These are phyloP conservation scores for Hycleus phaleratus DNA, from an alignment of 1,140 invertebrate species.

Conservation along the genomic window DNA sequence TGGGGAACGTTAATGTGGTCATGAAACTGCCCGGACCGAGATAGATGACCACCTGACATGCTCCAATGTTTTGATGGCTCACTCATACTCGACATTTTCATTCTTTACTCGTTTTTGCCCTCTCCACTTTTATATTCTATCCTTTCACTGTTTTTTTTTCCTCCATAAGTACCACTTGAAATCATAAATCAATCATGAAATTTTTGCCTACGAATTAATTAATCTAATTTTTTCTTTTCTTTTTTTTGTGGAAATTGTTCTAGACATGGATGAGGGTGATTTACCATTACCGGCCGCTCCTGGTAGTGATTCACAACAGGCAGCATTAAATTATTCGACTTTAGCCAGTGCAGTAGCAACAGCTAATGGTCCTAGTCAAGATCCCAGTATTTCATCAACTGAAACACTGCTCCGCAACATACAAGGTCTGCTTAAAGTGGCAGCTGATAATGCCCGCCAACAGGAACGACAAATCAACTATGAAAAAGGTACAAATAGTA, in stretches of 20 bases:
- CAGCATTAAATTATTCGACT: constrained; percentile 65
- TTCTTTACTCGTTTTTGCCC: not conserved
- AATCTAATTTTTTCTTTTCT: not conserved
- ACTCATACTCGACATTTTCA: not conserved
- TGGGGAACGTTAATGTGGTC: constrained; percentile 21
- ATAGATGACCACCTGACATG: constrained; percentile 25
- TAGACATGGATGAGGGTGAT: constrained; percentile 58
- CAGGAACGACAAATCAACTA: constrained; percentile 92
- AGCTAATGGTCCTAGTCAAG: constrained; percentile 43
- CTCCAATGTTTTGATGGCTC: constrained; percentile 21
- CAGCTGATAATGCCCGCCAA: constrained; percentile 89
- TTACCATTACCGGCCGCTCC: constrained; percentile 50
- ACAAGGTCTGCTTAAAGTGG: constrained; percentile 88
- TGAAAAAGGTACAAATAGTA: constrained; percentile 78
- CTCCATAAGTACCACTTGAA: no score
- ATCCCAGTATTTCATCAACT: constrained; percentile 66
- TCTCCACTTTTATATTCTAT: not conserved
- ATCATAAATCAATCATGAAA: no score
- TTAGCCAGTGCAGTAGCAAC: constrained; percentile 48
- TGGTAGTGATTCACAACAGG: constrained; percentile 52
- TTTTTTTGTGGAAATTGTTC: not conserved
- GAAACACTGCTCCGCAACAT: constrained; percentile 91
- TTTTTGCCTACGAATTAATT: no score
- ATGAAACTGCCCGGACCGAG: constrained; percentile 5
- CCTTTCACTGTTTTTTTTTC: not conserved